These are phyloP conservation scores for Trichomycterus rosablanca DNA, from an alignment of 2,113 vertebrate genomes.

Conservation along the genomic window DNA sequence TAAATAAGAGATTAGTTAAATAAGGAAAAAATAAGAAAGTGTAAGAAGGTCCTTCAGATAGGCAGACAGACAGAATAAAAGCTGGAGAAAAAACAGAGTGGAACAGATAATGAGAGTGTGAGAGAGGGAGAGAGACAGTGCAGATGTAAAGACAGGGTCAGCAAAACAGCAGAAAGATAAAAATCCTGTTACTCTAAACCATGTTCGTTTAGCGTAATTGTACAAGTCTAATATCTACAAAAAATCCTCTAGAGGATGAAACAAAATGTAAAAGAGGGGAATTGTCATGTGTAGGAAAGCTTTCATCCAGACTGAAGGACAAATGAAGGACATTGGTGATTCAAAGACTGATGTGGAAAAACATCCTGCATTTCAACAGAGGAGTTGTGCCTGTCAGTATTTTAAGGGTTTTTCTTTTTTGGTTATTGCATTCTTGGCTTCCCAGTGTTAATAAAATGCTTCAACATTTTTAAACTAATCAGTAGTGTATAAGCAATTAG, in stretches of 20 bases:
- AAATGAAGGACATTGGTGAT: conserved; percentile 6
- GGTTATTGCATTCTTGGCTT: too few relatives aligned
- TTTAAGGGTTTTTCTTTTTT: too few relatives aligned
- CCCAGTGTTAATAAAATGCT: too few relatives aligned
- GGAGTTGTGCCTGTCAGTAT: not conserved
- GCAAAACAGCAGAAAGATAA: too few relatives aligned
- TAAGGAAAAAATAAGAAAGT: too few relatives aligned
- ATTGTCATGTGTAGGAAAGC: not conserved
- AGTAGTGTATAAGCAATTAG: too few relatives aligned
- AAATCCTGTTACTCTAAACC: too few relatives aligned
- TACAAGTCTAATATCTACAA: not conserved
- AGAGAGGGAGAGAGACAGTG: not conserved
- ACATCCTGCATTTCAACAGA: not conserved
- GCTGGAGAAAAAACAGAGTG: too few relatives aligned
- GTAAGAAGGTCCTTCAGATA: too few relatives aligned
- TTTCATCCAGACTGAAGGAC: conserved; percentile 2
- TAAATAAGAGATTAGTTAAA: too few relatives aligned
- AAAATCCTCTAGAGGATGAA: not conserved
- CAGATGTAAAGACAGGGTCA: not conserved
- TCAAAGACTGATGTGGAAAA: not conserved
- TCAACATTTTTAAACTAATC: too few relatives aligned
- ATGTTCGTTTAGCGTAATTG: not conserved
- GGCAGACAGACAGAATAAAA: too few relatives aligned
- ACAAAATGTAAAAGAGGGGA: not conserved
- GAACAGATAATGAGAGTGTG: not conserved